Conservation (phyloP, 2,797 vertebrate genomes). For the Sparidentex hasta region DNA sequence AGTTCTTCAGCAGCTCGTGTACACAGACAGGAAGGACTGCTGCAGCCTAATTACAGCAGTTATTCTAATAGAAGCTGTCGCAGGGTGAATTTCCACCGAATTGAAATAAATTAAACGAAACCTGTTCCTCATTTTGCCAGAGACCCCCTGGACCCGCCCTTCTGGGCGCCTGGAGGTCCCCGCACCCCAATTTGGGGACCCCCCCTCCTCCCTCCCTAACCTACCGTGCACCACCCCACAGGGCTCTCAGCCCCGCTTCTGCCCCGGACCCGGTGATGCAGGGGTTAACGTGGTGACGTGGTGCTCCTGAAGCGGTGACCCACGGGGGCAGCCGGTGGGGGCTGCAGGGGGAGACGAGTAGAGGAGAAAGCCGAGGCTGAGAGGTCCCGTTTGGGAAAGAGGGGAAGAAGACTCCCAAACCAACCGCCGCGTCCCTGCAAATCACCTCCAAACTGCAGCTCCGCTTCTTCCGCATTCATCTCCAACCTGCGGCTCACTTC, state of each 20-base stretch:
- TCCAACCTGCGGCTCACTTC: slow-evolving; percentile 33
- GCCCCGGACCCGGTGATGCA: slow-evolving; percentile 63
- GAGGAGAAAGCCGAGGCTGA: slow-evolving; percentile 66
- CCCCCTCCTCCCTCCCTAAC: neutral
- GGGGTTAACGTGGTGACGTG: slow-evolving; percentile 86
- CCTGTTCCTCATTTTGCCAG: slow-evolving; percentile 64
- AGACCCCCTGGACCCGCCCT: slow-evolving; percentile 59
- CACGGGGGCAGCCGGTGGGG: slow-evolving; percentile 77
- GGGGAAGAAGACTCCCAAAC: slow-evolving; percentile 50
- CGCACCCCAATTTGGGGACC: slow-evolving; percentile 25
- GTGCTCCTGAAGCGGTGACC: slow-evolving; percentile 82
- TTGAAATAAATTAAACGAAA: slow-evolving; percentile 65
- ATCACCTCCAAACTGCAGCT: slow-evolving; percentile 51
- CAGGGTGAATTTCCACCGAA: slow-evolving; percentile 52
- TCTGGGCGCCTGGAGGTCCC: slow-evolving; percentile 51
- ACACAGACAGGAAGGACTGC: slow-evolving; percentile 8
- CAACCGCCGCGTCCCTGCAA: slow-evolving; percentile 40
- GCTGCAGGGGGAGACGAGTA: slow-evolving; percentile 68
- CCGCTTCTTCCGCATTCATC: slow-evolving; percentile 53
- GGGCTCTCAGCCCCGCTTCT: slow-evolving; percentile 25
- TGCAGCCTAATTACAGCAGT: slow-evolving; percentile 45
- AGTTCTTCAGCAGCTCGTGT: slow-evolving; percentile 1
- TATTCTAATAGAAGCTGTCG: slow-evolving; percentile 47
- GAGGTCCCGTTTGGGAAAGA: slow-evolving; percentile 55
- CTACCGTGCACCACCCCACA: slow-evolving; percentile 1